phyloP scores from a whole-genome alignment of 2,797 vertebrate species.

The Cryptoblepharus egeriae region DNA sequence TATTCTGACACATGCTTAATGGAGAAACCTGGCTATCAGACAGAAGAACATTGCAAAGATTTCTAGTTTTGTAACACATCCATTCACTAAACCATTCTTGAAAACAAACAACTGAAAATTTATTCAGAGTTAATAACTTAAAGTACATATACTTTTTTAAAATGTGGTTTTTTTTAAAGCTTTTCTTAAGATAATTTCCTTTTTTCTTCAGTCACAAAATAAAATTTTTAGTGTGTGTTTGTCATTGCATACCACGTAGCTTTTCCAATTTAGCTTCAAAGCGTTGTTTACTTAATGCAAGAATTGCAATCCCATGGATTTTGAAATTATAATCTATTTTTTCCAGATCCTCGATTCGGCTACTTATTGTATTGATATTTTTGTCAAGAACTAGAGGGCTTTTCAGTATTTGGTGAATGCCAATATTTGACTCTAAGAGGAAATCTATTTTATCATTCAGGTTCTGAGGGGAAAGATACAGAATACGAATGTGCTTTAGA shows the following conservation, averaged over 20 bases:
- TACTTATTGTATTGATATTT: conserved; percentile 76
- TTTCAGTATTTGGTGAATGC: conserved; percentile 73
- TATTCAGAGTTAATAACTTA: conserved; percentile 11
- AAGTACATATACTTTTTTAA: neutral
- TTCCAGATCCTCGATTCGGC: conserved; percentile 72
- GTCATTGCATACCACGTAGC: neutral
- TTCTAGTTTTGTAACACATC: neutral
- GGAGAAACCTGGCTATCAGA: neutral
- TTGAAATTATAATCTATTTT: conserved; percentile 78
- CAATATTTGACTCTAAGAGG: conserved; percentile 77
- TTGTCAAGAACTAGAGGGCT: conserved; percentile 80
- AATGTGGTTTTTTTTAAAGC: neutral
- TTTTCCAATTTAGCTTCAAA: conserved; percentile 78
- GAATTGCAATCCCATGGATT: conserved; percentile 74
- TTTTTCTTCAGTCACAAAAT: neutral
- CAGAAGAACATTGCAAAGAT: neutral
- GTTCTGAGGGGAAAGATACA: conserved; percentile 75
- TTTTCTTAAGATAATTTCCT: neutral
- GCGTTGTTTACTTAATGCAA: conserved; percentile 77
- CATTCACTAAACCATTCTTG: neutral
- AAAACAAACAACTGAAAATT: neutral
- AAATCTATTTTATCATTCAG: conserved; percentile 80
- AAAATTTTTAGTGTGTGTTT: neutral
- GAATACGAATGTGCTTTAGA: conserved; percentile 66
- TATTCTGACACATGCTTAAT: no score